Percentiles rank a stretch among this genome's conserved stretches.
Evolutionary conservation across 2,888 invertebrate genomes (phyloP).

Genomic region (Drosophila ezoana): DNA sequence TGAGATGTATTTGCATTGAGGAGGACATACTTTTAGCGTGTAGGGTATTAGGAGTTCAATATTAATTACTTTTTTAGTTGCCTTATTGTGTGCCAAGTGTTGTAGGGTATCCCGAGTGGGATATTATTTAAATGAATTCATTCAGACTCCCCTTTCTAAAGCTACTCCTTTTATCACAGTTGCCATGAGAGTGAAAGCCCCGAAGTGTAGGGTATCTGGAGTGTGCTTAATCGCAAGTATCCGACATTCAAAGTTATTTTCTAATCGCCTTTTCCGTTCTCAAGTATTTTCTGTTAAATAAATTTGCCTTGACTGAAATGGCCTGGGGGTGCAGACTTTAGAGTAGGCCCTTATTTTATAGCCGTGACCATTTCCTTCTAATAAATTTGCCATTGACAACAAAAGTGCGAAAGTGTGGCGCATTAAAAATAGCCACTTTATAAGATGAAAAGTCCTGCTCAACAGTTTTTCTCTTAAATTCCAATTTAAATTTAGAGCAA

Average conservation of each 20-base stretch:
- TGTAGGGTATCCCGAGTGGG: too few species aligned
- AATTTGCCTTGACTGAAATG: slow-evolving; percentile 11
- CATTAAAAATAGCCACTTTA: not conserved
- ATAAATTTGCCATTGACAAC: slow-evolving; percentile 8
- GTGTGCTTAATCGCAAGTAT: not conserved
- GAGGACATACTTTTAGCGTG: not conserved
- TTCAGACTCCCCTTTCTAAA: too few species aligned
- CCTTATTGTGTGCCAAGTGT: too few species aligned
- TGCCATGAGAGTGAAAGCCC: too few species aligned
- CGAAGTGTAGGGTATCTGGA: slow-evolving; percentile 6
- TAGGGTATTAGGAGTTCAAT: slow-evolving; percentile 9
- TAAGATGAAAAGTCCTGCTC: not conserved
- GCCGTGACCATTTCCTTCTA: slow-evolving; percentile 10
- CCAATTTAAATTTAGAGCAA: too few species aligned
- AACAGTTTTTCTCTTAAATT: not conserved
- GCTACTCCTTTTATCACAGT: too few species aligned
- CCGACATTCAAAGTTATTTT: slow-evolving; percentile 3
- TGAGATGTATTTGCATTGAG: too few species aligned
- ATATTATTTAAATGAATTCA: too few species aligned
- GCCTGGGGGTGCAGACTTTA: not conserved
- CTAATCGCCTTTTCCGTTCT: slow-evolving; percentile 14
- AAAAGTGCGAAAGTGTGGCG: not conserved
- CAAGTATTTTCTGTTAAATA: slow-evolving; percentile 18
- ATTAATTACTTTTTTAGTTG: too few species aligned
- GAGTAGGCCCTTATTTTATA: not conserved